phyloP scores from a whole-genome alignment of 2,888 invertebrate species.

The Selenia dentaria region DNA sequence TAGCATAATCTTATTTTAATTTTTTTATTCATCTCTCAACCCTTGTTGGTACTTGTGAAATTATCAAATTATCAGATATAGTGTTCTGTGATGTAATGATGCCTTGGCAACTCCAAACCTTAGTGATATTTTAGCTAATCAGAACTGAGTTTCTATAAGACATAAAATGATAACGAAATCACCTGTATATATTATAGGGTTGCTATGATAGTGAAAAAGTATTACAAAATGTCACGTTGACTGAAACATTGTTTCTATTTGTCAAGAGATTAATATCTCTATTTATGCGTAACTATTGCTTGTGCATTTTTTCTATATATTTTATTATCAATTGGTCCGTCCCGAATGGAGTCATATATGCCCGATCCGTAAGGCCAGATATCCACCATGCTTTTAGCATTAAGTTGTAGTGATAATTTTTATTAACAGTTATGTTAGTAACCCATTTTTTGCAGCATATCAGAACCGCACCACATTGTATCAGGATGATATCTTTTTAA shows the following conservation, averaged over 20 bases:
- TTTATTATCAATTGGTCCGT: constrained; percentile 59
- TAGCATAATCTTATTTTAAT: constrained; percentile 20
- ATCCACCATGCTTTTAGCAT: constrained; percentile 44
- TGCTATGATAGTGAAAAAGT: neutral
- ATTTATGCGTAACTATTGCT: constrained; percentile 39
- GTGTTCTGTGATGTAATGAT: constrained; percentile 72
- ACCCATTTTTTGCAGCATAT: constrained; percentile 70
- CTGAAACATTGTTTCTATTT: constrained; percentile 3
- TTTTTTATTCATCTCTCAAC: constrained; percentile 9
- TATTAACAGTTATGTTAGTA: constrained; percentile 55
- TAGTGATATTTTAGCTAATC: constrained; percentile 60
- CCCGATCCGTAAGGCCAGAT: constrained; percentile 4
- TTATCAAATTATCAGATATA: constrained; percentile 44
- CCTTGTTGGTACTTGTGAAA: constrained; percentile 43
- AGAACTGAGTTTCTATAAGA: constrained; percentile 49
- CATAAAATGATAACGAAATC: constrained; percentile 18
- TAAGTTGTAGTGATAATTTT: constrained; percentile 51
- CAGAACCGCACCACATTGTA: constrained; percentile 57
- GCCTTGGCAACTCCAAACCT: constrained; percentile 66
- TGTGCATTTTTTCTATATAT: constrained; percentile 46
- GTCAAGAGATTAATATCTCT: neutral
- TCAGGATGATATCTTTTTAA: constrained; percentile 42
- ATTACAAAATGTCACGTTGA: constrained; percentile 7
- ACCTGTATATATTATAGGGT: constrained; percentile 1
- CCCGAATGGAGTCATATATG: constrained; percentile 38